These are phyloP conservation scores for Bubo bubo DNA, from an alignment of 2,113 vertebrate species.

Conservation along the genomic window DNA sequence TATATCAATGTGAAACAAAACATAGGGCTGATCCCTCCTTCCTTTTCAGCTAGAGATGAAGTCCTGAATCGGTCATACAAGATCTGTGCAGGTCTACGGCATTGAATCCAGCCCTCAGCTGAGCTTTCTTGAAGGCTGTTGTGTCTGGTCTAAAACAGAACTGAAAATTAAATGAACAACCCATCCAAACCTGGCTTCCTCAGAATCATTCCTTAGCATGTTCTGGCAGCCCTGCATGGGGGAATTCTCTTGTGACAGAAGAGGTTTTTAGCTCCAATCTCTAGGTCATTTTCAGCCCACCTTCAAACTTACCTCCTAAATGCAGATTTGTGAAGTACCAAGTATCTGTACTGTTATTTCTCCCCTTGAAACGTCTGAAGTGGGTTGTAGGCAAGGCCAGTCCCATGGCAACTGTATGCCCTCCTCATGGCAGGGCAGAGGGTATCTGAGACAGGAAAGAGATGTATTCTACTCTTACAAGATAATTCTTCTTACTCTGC, in stretches of 20 bases:
- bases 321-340: background rate
- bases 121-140: background rate
- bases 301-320: background rate
- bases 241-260: background rate
- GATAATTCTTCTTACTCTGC: background rate
- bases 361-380: background rate
- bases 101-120: background rate
- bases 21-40: background rate
- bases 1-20: background rate
- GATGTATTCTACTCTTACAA: background rate
- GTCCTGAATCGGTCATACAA: fast-evolving
- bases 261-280: background rate
- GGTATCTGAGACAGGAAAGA: background rate
- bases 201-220: background rate
- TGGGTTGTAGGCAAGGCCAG: background rate
- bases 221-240: fast-evolving
- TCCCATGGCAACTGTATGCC: background rate
- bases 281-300: background rate
- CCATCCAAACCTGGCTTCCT: background rate
- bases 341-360: background rate
- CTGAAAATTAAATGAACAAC: background rate
- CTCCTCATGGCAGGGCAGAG: background rate
- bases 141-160: background rate
- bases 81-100: background rate
- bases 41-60: background rate